A percentile compares a stretch with the other conserved stretches of the same genome.
These are phyloP conservation scores for Drosophila obscura DNA, from an alignment of 1,140 invertebrate species.

Conservation along the genomic window DNA sequence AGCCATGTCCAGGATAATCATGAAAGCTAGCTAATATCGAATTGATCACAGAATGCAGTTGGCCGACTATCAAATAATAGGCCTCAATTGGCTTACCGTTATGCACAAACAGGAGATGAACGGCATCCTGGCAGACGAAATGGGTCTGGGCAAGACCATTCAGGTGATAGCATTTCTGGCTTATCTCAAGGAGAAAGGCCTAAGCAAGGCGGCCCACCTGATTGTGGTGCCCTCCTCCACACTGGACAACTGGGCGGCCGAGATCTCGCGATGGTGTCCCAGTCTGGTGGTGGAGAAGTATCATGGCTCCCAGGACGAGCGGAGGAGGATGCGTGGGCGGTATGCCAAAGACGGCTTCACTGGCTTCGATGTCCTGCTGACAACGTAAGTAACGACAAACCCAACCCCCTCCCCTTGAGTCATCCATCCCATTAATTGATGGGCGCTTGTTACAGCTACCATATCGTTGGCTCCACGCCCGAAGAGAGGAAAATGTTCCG, in stretches of 20 bases:
- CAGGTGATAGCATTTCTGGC: constrained; percentile 96
- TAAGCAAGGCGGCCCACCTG: constrained; percentile 90
- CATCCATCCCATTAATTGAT: background rate
- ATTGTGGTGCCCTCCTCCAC: constrained; percentile 97
- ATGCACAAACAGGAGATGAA: constrained; percentile 95
- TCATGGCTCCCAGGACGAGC: constrained; percentile 94
- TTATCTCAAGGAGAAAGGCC: constrained; percentile 91
- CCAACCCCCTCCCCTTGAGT: background rate
- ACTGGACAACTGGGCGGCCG: constrained; percentile 95
- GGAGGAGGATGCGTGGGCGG: constrained; percentile 89
- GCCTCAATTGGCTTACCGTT: constrained; percentile 96
- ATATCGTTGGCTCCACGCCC: constrained; percentile 90
- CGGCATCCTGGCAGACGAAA: constrained; percentile 96
- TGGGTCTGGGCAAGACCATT: constrained; percentile 96
- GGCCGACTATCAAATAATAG: constrained; percentile 95
- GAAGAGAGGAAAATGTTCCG: constrained; percentile 97
- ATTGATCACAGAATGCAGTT: constrained; percentile 87
- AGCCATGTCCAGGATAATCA: background rate
- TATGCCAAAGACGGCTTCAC: constrained; percentile 91
- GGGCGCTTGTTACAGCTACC: constrained; percentile 85
- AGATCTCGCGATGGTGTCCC: constrained; percentile 94
- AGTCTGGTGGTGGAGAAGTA: constrained; percentile 92
- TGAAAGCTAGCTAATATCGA: too few relatives aligned
- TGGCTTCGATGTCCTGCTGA: constrained; percentile 93
- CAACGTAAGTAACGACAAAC: constrained; percentile 86